Evolutionary conservation across 53 echinoderm and acorn worm genomes (phyloP), one percentile per base, ranked within the genome.

Genomic region (Astropecten irregularis): DNA sequence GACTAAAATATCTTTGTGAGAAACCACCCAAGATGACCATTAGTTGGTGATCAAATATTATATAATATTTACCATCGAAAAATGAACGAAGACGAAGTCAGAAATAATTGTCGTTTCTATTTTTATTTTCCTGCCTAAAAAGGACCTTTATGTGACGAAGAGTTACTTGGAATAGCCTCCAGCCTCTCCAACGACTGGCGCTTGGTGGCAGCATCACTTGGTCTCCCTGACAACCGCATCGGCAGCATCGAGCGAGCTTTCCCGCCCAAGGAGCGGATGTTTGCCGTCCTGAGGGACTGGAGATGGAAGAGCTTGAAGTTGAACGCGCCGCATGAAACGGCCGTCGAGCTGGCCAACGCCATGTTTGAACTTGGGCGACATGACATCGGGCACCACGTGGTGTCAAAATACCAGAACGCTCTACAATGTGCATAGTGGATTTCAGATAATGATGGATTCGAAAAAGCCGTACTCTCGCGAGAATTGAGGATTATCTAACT

Each of bases 201-300:
- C 39, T n/a, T 52, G 40, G 42, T 85, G 44, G 86, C 69, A 31
- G 48, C 50, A 31, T 54, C 66, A 33, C 76, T 85, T 13, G 86
- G 74, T 53, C 64, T 85, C 29, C 76, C 76, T 33, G 86, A 85
- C 50, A 66, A 64, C 40, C 86, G 66, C 26, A 39, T 85, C 14
- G 64, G 49, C 31, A 85, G 88, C 59, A 88, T 88, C 47, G 88
- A 88, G 51, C 38, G 88, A 44, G 61, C 44, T 10, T 82, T 69
- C 46, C 82, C 82, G 38, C 88, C 69, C 2, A 26, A 71, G 3
- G 82, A 88, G 7, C 69, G 82, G 37, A 59, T 68, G 28, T 88
- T 88, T 69, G 88, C 82, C 34, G 82, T 60, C 28, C 82, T 88
- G 26, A 82, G 81, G 44, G 82, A 88, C 44, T 88, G 88, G 88